Percentiles rank a stretch among this genome's conserved stretches.
Conservation (phyloP, 2,888 invertebrate genomes). For the Dorcus parallelipipedus region DNA sequence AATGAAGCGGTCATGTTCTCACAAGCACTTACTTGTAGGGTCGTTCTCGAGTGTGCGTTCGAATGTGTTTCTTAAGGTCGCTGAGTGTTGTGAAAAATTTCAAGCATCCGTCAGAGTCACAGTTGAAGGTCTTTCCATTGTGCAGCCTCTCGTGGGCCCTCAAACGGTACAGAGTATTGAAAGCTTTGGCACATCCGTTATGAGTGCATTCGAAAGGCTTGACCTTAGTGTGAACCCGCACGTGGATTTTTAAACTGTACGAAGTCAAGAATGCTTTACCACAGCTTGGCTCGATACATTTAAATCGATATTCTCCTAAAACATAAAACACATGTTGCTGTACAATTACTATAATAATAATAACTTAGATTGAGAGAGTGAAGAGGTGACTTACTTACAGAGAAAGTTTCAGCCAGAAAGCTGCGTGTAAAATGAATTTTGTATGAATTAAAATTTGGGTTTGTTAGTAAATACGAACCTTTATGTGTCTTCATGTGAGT, state of each 20-base stretch:
- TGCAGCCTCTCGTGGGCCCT: constrained; percentile 89
- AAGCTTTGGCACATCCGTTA: constrained; percentile 83
- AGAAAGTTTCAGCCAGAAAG: constrained; percentile 5
- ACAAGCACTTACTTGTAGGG: constrained; percentile 70
- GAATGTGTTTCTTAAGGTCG: constrained; percentile 89
- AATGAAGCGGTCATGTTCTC: neutral
- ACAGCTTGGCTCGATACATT: constrained; percentile 82
- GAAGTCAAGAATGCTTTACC: constrained; percentile 93
- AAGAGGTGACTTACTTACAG: too few relatives aligned
- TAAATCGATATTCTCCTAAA: constrained; percentile 90
- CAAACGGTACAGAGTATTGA: constrained; percentile 90
- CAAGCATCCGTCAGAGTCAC: constrained; percentile 74
- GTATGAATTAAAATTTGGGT: neutral
- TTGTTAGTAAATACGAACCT: constrained; percentile 58
- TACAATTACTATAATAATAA: too few relatives aligned
- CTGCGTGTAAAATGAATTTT: constrained; percentile 1
- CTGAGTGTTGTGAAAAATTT: constrained; percentile 93
- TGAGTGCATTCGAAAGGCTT: constrained; percentile 88
- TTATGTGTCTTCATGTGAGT: constrained; percentile 95
- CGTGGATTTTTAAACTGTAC: constrained; percentile 91
- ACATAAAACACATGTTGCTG: constrained; percentile 23
- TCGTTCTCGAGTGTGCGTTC: constrained; percentile 89
- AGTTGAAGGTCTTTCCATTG: constrained; percentile 93
- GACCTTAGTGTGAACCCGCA: constrained; percentile 87
- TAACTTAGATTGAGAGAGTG: too few relatives aligned